Evolutionary conservation across 2,113 vertebrate species (phyloP), one percentile per base, ranked within the genome.

Genomic region (Pogona vitticeps): DNA sequence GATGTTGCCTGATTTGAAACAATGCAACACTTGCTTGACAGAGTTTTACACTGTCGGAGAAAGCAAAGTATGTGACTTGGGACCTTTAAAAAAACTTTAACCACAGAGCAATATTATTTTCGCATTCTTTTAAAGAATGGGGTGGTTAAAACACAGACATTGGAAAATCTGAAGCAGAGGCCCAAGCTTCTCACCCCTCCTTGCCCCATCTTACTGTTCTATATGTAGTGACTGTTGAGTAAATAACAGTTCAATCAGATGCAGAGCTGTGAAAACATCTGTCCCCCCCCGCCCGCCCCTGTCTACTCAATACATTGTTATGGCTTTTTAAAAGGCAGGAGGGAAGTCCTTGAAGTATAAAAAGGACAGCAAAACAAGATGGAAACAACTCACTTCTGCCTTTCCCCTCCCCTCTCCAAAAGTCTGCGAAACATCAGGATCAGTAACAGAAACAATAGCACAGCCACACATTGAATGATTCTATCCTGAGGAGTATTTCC

Each of bases 1-100:
- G 80, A 84, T 90, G 56, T 77, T 94, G 94, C 76, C 23, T 65
- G 31, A 93, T 92, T 94, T 77, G 86, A 84, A 91, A 3, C 52
- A 82, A 59, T 4, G 59, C 67, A 82, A 31, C 38, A 33, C 26
- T 91, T 78, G 65, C 78, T 89, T 85, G 84, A 90, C 87, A 91
- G 87, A 70, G n/a, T 91, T 83, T 88, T 86, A 79, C 56, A 81
- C 31, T 79, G 87, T 8, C 7, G 40, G 88, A n/a, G 33, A 78
- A 88, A 21, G 58, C 46, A 65, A 23, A 21, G 91, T 85, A 87
- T 63, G 65, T 77, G 90, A 33, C 36, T 36, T 59, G 42, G 89
- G 81, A 87, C 9, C 15, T n/a, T n/a, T n/a, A 52, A 5, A 52
- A 5, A 42, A 81, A 82, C 76, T 91, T 61, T n/a, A 85, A 89